Conservation (phyloP, 37 sponge, comb jelly and placozoan genomes). For the Cliona cf. orientalis region DNA sequence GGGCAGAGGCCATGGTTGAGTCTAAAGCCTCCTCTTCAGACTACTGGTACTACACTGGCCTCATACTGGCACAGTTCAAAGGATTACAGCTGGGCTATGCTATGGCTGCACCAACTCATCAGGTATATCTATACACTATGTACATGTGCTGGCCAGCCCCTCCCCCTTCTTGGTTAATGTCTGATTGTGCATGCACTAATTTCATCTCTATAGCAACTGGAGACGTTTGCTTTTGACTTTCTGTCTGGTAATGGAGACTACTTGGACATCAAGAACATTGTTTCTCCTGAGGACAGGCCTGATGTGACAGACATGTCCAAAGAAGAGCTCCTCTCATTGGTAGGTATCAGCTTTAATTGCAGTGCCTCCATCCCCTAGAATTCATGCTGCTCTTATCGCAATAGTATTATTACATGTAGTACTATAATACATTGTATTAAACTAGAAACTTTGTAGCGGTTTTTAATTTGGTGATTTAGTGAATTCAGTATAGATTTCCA, state of each 20-base stretch:
- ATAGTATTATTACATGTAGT: no score
- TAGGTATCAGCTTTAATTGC: no score
- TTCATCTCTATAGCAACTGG: conserved; percentile 32
- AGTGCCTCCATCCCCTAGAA: no score
- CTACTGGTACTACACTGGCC: conserved; percentile 46
- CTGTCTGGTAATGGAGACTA: conserved; percentile 55
- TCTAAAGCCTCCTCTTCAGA: conserved; percentile 1
- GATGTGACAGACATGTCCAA: conserved; percentile 30
- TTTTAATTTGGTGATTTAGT: no score
- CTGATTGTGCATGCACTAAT: neutral
- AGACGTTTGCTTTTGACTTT: conserved; percentile 57
- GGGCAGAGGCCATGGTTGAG: conserved; percentile 32
- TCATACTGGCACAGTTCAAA: conserved; percentile 44
- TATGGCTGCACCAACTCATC: neutral
- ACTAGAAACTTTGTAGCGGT: no score
- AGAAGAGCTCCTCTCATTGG: conserved; percentile 15
- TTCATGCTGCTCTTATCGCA: no score
- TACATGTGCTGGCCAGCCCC: neutral
- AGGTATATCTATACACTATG: no score
- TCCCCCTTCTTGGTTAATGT: neutral
- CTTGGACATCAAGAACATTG: conserved; percentile 27
- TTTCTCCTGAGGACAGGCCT: conserved; percentile 15
- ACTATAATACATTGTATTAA: no score
- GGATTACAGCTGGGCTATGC: conserved; percentile 17
- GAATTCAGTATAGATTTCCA: no score